phyloP scores from a whole-genome alignment of 2,797 vertebrate species.

The Chloroceryle inda region DNA sequence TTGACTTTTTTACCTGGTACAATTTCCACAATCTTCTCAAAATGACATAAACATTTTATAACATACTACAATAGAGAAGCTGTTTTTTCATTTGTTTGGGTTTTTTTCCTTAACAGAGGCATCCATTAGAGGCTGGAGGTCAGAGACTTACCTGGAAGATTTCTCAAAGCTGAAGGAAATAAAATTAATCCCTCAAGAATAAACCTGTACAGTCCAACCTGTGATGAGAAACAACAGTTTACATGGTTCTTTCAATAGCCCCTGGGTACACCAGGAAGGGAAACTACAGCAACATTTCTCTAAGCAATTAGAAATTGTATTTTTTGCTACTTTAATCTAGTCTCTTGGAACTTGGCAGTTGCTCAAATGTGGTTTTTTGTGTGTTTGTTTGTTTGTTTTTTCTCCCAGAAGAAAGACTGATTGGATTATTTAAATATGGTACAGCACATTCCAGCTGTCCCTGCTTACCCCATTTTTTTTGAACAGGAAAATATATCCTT shows the following conservation, averaged over 20 bases:
- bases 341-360: slow-evolving; percentile 39
- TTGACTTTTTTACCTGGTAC: neutral
- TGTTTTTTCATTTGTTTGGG: neutral
- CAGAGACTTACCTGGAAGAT: neutral
- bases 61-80: neutral
- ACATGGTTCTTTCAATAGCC: neutral
- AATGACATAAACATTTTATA: slow-evolving; percentile 18
- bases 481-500: neutral
- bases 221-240: neutral
- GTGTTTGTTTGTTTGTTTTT: neutral
- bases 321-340: slow-evolving; percentile 58
- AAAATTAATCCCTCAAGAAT: neutral
- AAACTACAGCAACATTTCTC: slow-evolving; percentile 57
- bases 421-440: neutral
- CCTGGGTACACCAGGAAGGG: neutral
- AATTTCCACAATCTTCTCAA: slow-evolving; percentile 1
- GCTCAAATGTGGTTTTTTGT: neutral
- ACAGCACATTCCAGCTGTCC: neutral
- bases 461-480: slow-evolving; percentile 12
- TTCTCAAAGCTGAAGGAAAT: slow-evolving; percentile 12
- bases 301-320: slow-evolving; percentile 59
- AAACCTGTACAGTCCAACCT: neutral
- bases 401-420: slow-evolving; percentile 14
- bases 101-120: neutral
- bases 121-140: neutral